Percentiles rank a stretch among this genome's conserved stretches.
Conservation (phyloP, 2,888 invertebrate species). For the Melipona beecheii region DNA sequence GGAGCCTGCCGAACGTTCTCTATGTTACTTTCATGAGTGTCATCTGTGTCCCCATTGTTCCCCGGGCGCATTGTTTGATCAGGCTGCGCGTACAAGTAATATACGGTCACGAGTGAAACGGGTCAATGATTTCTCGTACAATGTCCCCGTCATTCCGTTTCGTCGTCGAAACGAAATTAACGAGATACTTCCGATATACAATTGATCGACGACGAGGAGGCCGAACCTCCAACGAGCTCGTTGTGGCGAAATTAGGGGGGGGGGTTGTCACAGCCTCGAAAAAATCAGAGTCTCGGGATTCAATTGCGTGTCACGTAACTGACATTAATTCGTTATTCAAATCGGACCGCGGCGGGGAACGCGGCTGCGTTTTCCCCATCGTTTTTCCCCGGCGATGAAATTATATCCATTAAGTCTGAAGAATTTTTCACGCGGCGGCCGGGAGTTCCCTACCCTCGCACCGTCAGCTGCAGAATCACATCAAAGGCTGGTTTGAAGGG, state of each 20-base stretch:
- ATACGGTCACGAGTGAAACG: slow-evolving; percentile 21
- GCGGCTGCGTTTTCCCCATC: slow-evolving; percentile 1
- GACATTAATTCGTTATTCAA: slow-evolving; percentile 61
- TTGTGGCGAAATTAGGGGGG: not conserved
- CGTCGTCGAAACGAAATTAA: slow-evolving; percentile 27
- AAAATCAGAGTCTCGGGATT: not conserved
- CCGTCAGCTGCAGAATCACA: slow-evolving; percentile 56
- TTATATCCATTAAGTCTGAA: slow-evolving; percentile 49
- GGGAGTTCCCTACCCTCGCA: slow-evolving; percentile 12
- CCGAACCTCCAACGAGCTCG: not conserved
- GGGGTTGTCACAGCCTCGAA: no score
- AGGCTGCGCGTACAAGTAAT: slow-evolving; percentile 31
- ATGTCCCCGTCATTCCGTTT: not conserved
- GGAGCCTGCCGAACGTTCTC: slow-evolving; percentile 17
- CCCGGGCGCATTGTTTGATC: slow-evolving; percentile 26
- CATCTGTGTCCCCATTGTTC: slow-evolving; percentile 24
- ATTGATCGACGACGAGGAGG: slow-evolving; percentile 18
- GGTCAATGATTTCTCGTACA: slow-evolving; percentile 44
- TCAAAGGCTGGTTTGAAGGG: slow-evolving; percentile 8
- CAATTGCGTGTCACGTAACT: slow-evolving; percentile 9
- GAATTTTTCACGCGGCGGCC: slow-evolving; percentile 53
- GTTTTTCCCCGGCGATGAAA: slow-evolving; percentile 30
- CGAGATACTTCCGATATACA: slow-evolving; percentile 28
- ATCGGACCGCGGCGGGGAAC: slow-evolving; percentile 16
- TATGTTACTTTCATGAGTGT: slow-evolving; percentile 47